These are phyloP conservation scores for Eupithecia inturbata DNA, from an alignment of 2,888 invertebrate species.

Conservation along the genomic window DNA sequence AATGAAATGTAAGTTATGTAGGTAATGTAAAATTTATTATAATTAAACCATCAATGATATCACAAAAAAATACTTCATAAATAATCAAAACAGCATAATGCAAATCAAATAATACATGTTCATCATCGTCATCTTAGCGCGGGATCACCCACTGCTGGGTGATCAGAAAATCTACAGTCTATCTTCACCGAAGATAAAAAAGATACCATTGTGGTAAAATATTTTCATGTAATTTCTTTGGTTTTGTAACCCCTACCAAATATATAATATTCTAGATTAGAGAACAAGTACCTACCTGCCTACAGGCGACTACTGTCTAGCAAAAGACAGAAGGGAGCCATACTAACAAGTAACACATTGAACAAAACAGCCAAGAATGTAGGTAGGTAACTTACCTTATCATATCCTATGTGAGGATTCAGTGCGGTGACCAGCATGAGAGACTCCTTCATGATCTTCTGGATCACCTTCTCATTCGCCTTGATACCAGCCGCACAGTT, in stretches of 20 bases:
- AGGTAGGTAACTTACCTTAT: conserved; percentile 90
- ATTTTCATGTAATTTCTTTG: too few relatives aligned
- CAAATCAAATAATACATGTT: neutral
- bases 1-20: conserved; percentile 13
- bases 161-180: too few relatives aligned
- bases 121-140: neutral
- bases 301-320: too few relatives aligned
- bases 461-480: conserved; percentile 90
- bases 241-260: too few relatives aligned
- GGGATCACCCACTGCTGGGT: too few relatives aligned
- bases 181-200: neutral
- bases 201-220: too few relatives aligned
- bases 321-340: neutral
- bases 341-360: neutral
- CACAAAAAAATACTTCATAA: too few relatives aligned
- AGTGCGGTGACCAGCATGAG: conserved; percentile 99
- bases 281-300: too few relatives aligned
- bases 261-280: too few relatives aligned
- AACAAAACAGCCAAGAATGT: neutral
- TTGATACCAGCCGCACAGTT: conserved; percentile 93
- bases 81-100: too few relatives aligned
- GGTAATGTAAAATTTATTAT: too few relatives aligned
- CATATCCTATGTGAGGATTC: conserved; percentile 99
- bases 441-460: conserved; percentile 94
- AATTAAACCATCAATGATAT: neutral